These are phyloP conservation scores for Molanna angustata DNA, from an alignment of 2,888 invertebrate species.

Conservation along the genomic window DNA sequence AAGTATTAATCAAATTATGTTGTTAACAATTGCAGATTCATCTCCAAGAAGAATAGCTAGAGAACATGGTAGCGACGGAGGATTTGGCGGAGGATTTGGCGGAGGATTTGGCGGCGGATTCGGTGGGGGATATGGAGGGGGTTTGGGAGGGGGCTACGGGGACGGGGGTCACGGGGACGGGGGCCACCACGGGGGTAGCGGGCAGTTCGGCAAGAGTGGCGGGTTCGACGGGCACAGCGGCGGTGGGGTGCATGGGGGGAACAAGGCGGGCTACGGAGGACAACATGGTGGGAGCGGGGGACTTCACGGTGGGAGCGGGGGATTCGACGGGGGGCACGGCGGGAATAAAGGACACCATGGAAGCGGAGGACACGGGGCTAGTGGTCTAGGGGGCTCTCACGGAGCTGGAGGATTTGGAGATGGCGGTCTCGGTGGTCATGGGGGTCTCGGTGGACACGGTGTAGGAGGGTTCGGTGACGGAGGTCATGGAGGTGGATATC, in stretches of 20 bases:
- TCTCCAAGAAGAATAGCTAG: too few species aligned
- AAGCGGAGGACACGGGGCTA: slow-evolving; percentile 35
- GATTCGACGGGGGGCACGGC: slow-evolving; percentile 32
- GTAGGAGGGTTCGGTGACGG: not conserved
- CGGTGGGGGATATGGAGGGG: slow-evolving; percentile 27
- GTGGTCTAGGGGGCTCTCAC: not conserved
- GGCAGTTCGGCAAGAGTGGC: slow-evolving; percentile 38
- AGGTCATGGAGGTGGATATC: not conserved
- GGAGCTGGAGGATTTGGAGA: not conserved
- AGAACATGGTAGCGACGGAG: slow-evolving; percentile 40
- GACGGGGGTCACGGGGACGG: slow-evolving; percentile 33
- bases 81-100: slow-evolving; percentile 32
- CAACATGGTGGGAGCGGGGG: slow-evolving; percentile 36
- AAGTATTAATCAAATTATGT: too few species aligned
- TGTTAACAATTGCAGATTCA: too few species aligned
- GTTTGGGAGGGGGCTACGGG: slow-evolving; percentile 27
- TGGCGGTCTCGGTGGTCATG: not conserved
- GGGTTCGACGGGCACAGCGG: slow-evolving; percentile 38
- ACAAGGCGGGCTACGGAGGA: slow-evolving; percentile 30
- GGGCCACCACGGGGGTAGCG: slow-evolving; percentile 34
- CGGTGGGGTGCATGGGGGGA: slow-evolving; percentile 32
- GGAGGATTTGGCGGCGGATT: slow-evolving; percentile 29
- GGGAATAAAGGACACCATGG: slow-evolving; percentile 36
- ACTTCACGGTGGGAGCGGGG: slow-evolving; percentile 35
- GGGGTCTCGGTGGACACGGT: not conserved